Percentiles rank a stretch among this genome's conserved stretches.
Evolutionary conservation across 1,140 invertebrate species (phyloP).

Genomic region (Phymorhynchus buccinoides): DNA sequence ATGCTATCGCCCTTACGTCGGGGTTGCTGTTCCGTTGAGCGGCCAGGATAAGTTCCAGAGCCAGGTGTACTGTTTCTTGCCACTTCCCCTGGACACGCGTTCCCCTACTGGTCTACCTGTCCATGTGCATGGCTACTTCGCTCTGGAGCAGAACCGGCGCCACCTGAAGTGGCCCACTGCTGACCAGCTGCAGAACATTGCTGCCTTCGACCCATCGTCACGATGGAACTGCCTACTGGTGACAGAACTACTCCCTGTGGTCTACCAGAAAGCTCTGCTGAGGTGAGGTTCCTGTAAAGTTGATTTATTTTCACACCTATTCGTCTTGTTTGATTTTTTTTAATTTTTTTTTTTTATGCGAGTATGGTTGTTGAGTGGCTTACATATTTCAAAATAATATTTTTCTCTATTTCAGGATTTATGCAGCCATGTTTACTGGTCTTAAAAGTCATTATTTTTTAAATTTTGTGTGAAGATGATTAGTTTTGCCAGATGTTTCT

Average conservation of each 20-base stretch:
- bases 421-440: no score
- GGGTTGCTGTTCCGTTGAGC: slow-evolving; percentile 41
- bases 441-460: no score
- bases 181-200: slow-evolving; percentile 41
- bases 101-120: slow-evolving; percentile 64
- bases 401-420: no score
- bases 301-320: no score
- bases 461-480: no score
- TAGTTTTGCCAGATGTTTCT: no score
- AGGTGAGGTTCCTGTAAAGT: no score
- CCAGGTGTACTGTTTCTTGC: slow-evolving; percentile 68
- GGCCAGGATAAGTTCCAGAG: slow-evolving; percentile 18
- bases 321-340: no score
- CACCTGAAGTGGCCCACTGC: slow-evolving; percentile 64
- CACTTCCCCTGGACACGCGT: slow-evolving; percentile 58
- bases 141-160: slow-evolving; percentile 63
- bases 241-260: slow-evolving; percentile 53
- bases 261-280: neutral
- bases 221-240: slow-evolving; percentile 66
- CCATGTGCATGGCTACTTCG: slow-evolving; percentile 68
- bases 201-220: slow-evolving; percentile 53
- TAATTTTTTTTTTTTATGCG: no score
- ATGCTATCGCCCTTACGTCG: slow-evolving; percentile 34
- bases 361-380: no score
- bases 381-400: no score